These are phyloP conservation scores for Cinara cedri DNA, from an alignment of 2,888 invertebrate species.

Conservation along the genomic window DNA sequence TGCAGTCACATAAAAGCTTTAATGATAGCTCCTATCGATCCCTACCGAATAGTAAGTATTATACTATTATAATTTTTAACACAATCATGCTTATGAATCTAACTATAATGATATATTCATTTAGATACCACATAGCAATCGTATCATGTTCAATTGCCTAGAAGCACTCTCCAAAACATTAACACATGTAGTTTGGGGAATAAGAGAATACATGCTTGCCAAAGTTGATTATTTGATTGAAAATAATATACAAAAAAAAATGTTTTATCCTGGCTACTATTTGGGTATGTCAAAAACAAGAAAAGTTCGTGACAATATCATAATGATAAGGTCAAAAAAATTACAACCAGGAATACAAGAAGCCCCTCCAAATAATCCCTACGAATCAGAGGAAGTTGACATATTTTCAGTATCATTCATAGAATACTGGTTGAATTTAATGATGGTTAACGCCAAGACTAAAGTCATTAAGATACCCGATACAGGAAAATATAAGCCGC, in stretches of 20 bases:
- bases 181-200: conserved; percentile 81
- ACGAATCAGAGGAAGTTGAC: conserved; percentile 68
- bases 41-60: conserved; percentile 72
- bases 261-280: conserved; percentile 11
- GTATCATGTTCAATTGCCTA: conserved; percentile 73
- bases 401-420: conserved; percentile 78
- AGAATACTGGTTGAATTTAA: conserved; percentile 74
- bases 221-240: conserved; percentile 79
- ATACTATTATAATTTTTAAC: not conserved
- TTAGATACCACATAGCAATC: conserved; percentile 77
- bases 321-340: conserved; percentile 59
- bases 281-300: conserved; percentile 51
- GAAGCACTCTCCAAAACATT: conserved; percentile 72
- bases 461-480: conserved; percentile 82
- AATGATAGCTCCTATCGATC: conserved; percentile 83
- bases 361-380: conserved; percentile 63
- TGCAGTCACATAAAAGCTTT: conserved; percentile 75
- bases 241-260: no score
- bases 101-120: conserved; percentile 36
- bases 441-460: conserved; percentile 76
- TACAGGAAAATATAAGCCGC: conserved; percentile 82
- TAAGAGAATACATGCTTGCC: no score
- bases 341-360: conserved; percentile 60
- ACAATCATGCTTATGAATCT: not conserved
- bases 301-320: conserved; percentile 60